These are phyloP conservation scores for Taphrorychus bicolor DNA, from an alignment of 2,888 invertebrate genomes.

Conservation along the genomic window DNA sequence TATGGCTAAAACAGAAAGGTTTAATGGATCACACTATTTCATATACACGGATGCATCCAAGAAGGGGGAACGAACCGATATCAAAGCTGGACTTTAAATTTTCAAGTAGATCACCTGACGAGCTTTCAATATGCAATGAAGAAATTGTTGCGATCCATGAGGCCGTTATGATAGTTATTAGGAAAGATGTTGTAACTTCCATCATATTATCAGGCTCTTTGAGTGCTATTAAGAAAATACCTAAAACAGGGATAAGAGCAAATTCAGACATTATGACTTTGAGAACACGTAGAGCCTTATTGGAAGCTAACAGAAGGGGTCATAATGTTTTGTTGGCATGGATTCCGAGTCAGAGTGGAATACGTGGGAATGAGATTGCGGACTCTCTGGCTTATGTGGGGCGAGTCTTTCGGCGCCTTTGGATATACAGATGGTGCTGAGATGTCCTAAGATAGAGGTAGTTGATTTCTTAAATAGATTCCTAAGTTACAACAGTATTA, in stretches of 20 bases:
- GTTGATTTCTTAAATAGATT: background rate
- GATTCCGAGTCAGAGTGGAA: slow-evolving; percentile 13
- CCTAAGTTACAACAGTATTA: background rate
- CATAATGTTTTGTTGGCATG: background rate
- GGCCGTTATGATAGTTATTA: slow-evolving; percentile 1
- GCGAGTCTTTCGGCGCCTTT: background rate
- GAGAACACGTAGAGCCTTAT: background rate
- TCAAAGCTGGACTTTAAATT: slow-evolving; percentile 5
- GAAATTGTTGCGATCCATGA: slow-evolving; percentile 13
- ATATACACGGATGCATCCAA: slow-evolving; percentile 16
- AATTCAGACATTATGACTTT: background rate
- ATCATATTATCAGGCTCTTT: slow-evolving; percentile 13
- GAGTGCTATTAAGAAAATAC: slow-evolving; percentile 6
- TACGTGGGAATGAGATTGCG: slow-evolving; percentile 11
- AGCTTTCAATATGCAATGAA: slow-evolving; percentile 6
- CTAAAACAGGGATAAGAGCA: background rate
- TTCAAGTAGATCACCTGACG: background rate
- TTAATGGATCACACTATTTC: background rate
- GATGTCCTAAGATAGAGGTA: background rate
- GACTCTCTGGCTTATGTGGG: slow-evolving; percentile 17
- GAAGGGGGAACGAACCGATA: background rate
- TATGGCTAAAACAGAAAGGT: background rate
- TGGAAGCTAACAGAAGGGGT: background rate
- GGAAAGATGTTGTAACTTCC: background rate
- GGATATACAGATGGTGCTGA: background rate